Conservation (phyloP, 2,113 vertebrate species). For the Podarcis cretensis region DNA sequence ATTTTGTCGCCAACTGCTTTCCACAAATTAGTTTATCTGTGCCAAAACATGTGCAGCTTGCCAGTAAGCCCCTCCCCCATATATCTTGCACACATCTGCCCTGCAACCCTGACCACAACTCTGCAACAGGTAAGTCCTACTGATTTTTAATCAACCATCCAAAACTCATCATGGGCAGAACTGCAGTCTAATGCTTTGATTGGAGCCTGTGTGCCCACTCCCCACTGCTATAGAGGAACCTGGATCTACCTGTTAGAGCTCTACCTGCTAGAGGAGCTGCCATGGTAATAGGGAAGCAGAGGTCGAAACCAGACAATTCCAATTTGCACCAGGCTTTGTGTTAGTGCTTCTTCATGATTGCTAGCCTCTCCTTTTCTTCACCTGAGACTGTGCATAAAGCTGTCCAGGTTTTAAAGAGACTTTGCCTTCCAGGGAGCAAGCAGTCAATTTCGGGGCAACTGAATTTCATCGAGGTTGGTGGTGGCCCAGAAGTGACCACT, state of each 20-base stretch:
- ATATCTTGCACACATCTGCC: not conserved
- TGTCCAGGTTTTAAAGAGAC: constrained; percentile 18
- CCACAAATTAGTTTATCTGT: not conserved
- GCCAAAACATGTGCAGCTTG: not conserved
- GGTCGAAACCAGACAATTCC: not conserved
- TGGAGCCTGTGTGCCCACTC: not conserved
- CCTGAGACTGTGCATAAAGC: constrained; percentile 25
- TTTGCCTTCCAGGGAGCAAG: constrained; percentile 31
- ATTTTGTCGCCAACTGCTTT: not conserved
- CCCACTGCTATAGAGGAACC: too few species aligned
- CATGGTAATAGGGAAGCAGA: not conserved
- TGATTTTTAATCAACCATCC: not conserved
- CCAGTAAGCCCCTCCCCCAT: not conserved
- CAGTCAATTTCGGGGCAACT: not conserved
- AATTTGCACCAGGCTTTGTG: not conserved
- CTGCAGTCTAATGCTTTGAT: not conserved
- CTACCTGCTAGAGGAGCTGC: not conserved
- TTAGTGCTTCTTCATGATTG: not conserved
- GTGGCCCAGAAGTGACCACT: constrained; percentile 24
- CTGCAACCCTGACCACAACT: not conserved
- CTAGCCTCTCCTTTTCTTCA: not conserved
- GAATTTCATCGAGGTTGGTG: constrained; percentile 20
- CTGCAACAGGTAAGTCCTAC: not conserved
- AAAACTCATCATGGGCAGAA: not conserved
- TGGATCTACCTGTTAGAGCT: not conserved